Evolutionary conservation across 2,888 invertebrate species (phyloP).

Genomic region (Xanthia togata): DNA sequence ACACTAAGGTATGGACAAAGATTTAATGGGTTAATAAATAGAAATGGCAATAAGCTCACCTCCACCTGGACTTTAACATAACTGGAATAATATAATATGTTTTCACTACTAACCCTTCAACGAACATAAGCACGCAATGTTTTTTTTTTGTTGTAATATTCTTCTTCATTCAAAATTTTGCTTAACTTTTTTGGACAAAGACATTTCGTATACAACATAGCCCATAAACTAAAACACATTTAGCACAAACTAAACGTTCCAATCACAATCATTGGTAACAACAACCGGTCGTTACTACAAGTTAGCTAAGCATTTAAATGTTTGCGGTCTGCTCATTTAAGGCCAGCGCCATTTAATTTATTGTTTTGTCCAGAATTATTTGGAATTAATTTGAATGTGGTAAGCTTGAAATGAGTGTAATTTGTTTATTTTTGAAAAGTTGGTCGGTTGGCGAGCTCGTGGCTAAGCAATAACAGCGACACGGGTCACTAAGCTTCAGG

Average conservation of each 20-base stretch:
- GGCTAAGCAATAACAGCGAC: too few species aligned
- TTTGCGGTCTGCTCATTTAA: slow-evolving; percentile 54
- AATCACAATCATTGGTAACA: slow-evolving; percentile 38
- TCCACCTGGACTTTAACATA: too few species aligned
- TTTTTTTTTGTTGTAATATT: neutral
- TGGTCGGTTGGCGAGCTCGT: neutral
- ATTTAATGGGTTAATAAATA: neutral
- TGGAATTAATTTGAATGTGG: slow-evolving; percentile 51
- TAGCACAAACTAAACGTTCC: neutral
- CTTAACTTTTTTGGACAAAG: neutral
- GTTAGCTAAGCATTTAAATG: slow-evolving; percentile 58
- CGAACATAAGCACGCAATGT: too few species aligned
- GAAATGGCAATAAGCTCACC: neutral
- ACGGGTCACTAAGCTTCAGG: too few species aligned
- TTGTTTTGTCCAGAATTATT: slow-evolving; percentile 51
- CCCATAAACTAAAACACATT: neutral
- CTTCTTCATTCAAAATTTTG: neutral
- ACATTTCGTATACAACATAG: neutral
- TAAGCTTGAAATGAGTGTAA: slow-evolving; percentile 36
- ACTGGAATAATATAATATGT: too few species aligned
- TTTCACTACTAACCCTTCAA: too few species aligned
- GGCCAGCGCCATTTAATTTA: slow-evolving; percentile 42
- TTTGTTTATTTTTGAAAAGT: slow-evolving; percentile 38
- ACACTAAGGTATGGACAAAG: too few species aligned
- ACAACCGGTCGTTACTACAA: slow-evolving; percentile 38